A percentile compares a stretch with the other conserved stretches of the same genome.
Conservation (phyloP, 2,888 invertebrate species). For the Nineta flava region DNA sequence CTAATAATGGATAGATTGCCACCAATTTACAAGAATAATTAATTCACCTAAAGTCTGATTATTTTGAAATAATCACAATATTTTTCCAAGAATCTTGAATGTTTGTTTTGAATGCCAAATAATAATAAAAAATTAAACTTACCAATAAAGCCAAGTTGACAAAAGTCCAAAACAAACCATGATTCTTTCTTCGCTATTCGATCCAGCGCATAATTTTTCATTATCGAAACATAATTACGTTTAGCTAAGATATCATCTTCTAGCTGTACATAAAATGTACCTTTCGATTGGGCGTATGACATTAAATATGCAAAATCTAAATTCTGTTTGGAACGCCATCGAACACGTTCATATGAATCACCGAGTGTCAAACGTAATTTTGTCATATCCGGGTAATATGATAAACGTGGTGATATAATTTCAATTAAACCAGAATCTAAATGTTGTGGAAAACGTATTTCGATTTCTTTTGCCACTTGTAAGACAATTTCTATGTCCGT, state of each 20-base stretch:
- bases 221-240: constrained; percentile 64
- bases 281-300: constrained; percentile 81
- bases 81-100: too few relatives aligned
- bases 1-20: too few relatives aligned
- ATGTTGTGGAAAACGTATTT: constrained; percentile 58
- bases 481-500: constrained; percentile 61
- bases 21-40: too few relatives aligned
- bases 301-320: constrained; percentile 86
- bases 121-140: constrained; percentile 15
- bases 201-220: constrained; percentile 68
- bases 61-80: too few relatives aligned
- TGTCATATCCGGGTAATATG: constrained; percentile 79
- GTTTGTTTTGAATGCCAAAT: too few relatives aligned
- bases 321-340: constrained; percentile 92
- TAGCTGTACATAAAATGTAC: constrained; percentile 78
- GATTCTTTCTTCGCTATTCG: constrained; percentile 56
- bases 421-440: constrained; percentile 72
- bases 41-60: too few relatives aligned
- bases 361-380: constrained; percentile 63
- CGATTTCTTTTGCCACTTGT: constrained; percentile 58
- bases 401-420: constrained; percentile 67
- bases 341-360: constrained; percentile 67
- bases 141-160: constrained; percentile 88
- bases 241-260: constrained; percentile 91
- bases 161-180: constrained; percentile 90